Evolutionary conservation across 37 sponge, comb jelly and placozoan species (phyloP), one percentile per base, ranked within the genome.

Genomic region (Beroe forskalii): DNA sequence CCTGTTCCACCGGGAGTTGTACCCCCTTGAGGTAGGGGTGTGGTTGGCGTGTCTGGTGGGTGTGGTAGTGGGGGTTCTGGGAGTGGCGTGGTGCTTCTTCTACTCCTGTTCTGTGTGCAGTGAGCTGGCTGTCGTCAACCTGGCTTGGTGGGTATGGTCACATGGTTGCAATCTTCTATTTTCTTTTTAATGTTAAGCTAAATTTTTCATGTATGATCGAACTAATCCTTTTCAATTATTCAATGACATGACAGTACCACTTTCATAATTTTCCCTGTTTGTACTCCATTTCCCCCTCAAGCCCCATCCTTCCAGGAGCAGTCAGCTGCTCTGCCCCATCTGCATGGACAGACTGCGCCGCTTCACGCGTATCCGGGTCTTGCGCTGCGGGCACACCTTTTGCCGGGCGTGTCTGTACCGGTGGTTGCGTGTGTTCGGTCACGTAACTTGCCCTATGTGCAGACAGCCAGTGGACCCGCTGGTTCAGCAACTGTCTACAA

Each of bases 381-480:
- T 80, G 1, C 43, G 27, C 1, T 80, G 86, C 35, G 86, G 86
- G 14, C 86, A 80, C 55, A 80, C 40, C 30, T 80, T 80, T 37
- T 80, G 86, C 30, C 0, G 86, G 48, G 55, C 48, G 1, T 80
- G 86, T 80, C 86, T 80, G 48, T 4, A 80, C 4, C 86, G 35
- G 86, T 80, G 86, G 86, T n/a, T 80, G 27, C 55, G 35, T 4
- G 86, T 80, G 86, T 80, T 80, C 20, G 22, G 55, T 44, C 86
- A 80, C 86, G 86, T 80, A 48, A 80, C 86, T 14, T 80, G 86
- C 31, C 86, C 86, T 24, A 32, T 80, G 8, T 80, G 86, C 42
- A 41, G 86, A 42, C 86, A 80, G 20, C 86, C 86, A 14, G 86
- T 80, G 3, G 86, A 80, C 40, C 55, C 55, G 35, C 27, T 33